These are phyloP conservation scores for Hystrix cristata DNA, from an alignment of 2,113 vertebrate species.

Conservation along the genomic window DNA sequence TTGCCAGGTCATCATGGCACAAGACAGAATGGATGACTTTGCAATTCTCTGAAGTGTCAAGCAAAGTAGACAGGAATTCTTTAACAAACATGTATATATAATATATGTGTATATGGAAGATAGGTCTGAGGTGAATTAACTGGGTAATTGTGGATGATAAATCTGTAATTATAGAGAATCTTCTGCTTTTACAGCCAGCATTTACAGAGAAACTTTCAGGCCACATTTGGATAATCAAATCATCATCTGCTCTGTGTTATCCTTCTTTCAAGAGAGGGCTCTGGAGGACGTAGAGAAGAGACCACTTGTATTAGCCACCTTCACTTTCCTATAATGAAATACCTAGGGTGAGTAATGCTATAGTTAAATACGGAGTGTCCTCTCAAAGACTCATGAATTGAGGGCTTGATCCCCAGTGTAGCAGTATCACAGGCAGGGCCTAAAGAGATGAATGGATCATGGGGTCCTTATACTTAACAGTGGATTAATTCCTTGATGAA, in stretches of 20 bases:
- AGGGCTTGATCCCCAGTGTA: not conserved
- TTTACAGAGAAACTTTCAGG: not conserved
- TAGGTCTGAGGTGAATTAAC: not conserved
- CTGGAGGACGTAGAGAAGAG: not conserved
- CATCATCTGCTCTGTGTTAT: not conserved
- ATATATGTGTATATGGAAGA: not conserved
- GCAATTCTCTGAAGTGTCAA: not conserved
- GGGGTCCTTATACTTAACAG: no score
- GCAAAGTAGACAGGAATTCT: not conserved
- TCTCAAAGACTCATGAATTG: no score
- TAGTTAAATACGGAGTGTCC: no score
- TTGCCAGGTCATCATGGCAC: not conserved
- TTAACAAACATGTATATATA: no score
- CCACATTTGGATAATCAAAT: not conserved
- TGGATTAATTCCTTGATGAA: not conserved
- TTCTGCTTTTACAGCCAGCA: not conserved
- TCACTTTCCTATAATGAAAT: not conserved
- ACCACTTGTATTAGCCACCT: not conserved
- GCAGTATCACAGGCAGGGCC: not conserved
- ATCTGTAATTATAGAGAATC: not conserved
- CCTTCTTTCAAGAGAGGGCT: not conserved
- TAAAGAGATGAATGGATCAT: not conserved
- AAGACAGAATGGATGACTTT: not conserved
- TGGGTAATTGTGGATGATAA: not conserved
- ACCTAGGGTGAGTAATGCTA: no score